Base-by-base conservation (phyloP, 1,140 invertebrate species). In the Drosophila rhopaloa region DNA sequence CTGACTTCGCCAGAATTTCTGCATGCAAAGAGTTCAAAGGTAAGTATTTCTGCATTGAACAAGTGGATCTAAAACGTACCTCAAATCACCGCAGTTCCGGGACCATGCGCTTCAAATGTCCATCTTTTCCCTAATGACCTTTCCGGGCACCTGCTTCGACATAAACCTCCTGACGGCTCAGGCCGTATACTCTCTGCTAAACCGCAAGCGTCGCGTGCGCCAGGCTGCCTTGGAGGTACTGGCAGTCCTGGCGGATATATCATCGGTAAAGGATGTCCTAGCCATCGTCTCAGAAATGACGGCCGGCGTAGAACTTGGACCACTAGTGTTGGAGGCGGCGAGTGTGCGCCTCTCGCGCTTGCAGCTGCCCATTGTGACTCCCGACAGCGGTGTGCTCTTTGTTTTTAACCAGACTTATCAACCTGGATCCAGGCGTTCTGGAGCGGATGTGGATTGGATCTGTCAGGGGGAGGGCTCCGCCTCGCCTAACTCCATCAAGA, bases 111-210 rank as follows among this genome's bases (percentile, higher is more conserved):
- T 97, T 16, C 96, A 97, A 90, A 94, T 96, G 66, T 93, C 97
- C 24, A 96, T 97, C 67, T 96, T 95, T 63, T 95, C 95, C 4
- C 91, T 96, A 46, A 94, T 97, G 72, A 96, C 96, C 19, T 97
- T 97, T 92, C 97, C 97, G 4, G 96, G 96, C 83, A 95, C 95
- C 44, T 96, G 97, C 59, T 96, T 97, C 90, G 96, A 97, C 92
- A 93, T 96, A 24, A 91, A 93, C 11, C 93, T 93, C 8, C 93
- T 97, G 10, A 94, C 95, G 35, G 88, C 92, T 13, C 93, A 93
- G 71, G 93, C 94, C 10, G 94, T 94, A 13, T 93, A 93, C 40
- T 93, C 94, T 55, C 93, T 96, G 14, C 93, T 94, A 19, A 96
- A 97, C 93, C 93, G 94, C 2, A 95, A 96, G 78, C 93, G 96